Percentiles rank a stretch among this genome's conserved stretches.
These are phyloP conservation scores for Lycia hirtaria DNA, from an alignment of 2,888 invertebrate species.

Conservation along the genomic window DNA sequence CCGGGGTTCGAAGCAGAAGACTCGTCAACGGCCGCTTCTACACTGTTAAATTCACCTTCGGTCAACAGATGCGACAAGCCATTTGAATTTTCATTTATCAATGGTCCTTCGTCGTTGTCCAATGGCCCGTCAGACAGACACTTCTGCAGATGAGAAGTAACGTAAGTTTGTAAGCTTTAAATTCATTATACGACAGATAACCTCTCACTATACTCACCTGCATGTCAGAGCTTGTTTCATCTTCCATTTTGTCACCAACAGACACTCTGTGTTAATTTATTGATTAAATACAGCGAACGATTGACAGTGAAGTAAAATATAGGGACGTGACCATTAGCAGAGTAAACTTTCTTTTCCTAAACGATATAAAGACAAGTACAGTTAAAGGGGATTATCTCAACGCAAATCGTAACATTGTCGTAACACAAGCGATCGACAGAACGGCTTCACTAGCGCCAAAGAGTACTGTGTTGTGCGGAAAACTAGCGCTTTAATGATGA, in stretches of 20 bases:
- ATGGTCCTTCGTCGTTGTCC: conserved; percentile 78
- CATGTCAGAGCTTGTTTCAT: conserved; percentile 74
- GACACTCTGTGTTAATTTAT: conserved; percentile 2
- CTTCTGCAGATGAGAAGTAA: conserved; percentile 62
- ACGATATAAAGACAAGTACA: neutral
- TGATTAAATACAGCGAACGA: neutral
- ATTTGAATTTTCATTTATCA: conserved; percentile 79
- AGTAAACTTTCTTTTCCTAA: neutral
- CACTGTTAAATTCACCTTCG: conserved; percentile 78
- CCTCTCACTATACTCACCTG: conserved; percentile 63
- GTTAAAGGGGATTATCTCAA: neutral
- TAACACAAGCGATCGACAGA: too few relatives aligned
- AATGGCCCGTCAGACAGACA: conserved; percentile 71
- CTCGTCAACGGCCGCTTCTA: conserved; percentile 76
- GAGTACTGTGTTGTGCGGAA: too few relatives aligned
- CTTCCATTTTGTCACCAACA: conserved; percentile 50
- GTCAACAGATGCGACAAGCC: conserved; percentile 77
- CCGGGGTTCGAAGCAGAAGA: conserved; percentile 79
- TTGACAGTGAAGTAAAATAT: neutral
- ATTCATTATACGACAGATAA: conserved; percentile 34
- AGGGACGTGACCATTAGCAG: neutral
- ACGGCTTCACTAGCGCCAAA: too few relatives aligned
- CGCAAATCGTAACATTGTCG: too few relatives aligned
- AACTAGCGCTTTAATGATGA: too few relatives aligned
- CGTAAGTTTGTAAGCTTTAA: neutral